Conservation (phyloP, 1,140 invertebrate genomes). For the Drosophila bipectinata region DNA sequence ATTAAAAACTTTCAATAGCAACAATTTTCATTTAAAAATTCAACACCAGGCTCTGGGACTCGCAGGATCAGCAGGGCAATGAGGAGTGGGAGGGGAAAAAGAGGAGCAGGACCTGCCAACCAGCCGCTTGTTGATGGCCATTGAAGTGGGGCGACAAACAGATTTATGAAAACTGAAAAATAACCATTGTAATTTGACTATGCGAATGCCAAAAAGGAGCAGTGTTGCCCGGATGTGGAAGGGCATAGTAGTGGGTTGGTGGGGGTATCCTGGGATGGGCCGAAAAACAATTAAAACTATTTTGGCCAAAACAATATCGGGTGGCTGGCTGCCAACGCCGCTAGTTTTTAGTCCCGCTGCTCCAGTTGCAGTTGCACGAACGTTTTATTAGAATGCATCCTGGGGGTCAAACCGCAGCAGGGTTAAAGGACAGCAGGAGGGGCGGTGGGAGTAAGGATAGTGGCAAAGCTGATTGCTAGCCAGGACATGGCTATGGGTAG, state of each 20-base stretch:
- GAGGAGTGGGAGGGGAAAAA: background rate
- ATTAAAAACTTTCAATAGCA: slow-evolving; percentile 82
- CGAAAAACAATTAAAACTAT: slow-evolving; percentile 75
- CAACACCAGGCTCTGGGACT: slow-evolving; percentile 67
- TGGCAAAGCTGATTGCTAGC: slow-evolving; percentile 70
- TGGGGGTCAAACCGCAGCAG: slow-evolving; percentile 67
- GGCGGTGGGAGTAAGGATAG: slow-evolving; percentile 1
- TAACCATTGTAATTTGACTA: slow-evolving; percentile 65
- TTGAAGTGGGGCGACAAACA: slow-evolving; percentile 71
- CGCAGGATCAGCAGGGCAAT: background rate
- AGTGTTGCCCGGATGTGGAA: background rate
- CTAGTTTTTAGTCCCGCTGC: slow-evolving; percentile 37
- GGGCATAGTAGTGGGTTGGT: background rate
- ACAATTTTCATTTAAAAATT: slow-evolving; percentile 82
- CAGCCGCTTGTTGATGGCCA: slow-evolving; percentile 54
- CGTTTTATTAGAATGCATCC: slow-evolving; percentile 73
- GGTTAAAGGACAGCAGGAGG: background rate
- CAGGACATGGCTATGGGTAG: slow-evolving; percentile 59
- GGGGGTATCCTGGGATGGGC: slow-evolving; percentile 4
- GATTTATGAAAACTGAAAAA: slow-evolving; percentile 77
- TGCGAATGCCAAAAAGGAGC: slow-evolving; percentile 21
- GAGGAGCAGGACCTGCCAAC: background rate
- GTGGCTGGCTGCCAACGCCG: slow-evolving; percentile 59
- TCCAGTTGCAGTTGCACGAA: slow-evolving; percentile 49
- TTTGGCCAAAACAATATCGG: slow-evolving; percentile 78